Base-by-base conservation (phyloP, 2,797 vertebrate species). In the Scolopax rusticola region DNA sequence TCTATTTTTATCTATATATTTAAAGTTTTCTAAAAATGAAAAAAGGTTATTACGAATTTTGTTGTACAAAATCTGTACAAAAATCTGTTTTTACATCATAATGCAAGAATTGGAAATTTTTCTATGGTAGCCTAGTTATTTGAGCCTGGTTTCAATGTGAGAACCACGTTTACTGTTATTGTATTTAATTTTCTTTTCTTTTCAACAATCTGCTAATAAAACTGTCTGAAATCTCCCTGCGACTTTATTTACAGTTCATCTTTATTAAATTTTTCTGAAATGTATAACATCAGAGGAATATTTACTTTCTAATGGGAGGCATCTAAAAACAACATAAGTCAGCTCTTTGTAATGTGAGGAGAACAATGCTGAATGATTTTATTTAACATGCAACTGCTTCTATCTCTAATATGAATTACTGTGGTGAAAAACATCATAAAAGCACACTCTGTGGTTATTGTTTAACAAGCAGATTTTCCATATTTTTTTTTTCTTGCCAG, bases 1-100 rank as follows among this genome's bases (percentile, higher is more conserved):
- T 98, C 98, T 98, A 98, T 98, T 98, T 98, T 98, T 98, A 98
- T 98, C 98, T 98, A 98, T 98, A 98, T 98, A 98, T 98, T 98
- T 98, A 98, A 98, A 98, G 98, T 98, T 98, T 98, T 98, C 98
- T 98, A 98, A 98, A 98, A 98, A 98, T 97, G 97, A 98, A 96
- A 98, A 98, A 98, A 98, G 97, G 98, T 98, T 98, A 98, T 97
- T 98, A 98, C 98, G 93, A 98, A 98, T 98, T 98, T 98, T 98
- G 98, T 98, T 98, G 98, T 98, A 98, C 98, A 98, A 98, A 98
- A 98, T 97, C 98, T 98, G 98, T 98, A 98, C 98, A 98, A 98
- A 98, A 98, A 98, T 98, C 98, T 98, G 98, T 98, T 98, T 98
- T 98, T 98, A 98, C 98, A 98, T 98, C 98, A 98, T 98, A 98